phyloP scores from a whole-genome alignment of 2,888 invertebrate species.

The Cerastis rubricosa region DNA sequence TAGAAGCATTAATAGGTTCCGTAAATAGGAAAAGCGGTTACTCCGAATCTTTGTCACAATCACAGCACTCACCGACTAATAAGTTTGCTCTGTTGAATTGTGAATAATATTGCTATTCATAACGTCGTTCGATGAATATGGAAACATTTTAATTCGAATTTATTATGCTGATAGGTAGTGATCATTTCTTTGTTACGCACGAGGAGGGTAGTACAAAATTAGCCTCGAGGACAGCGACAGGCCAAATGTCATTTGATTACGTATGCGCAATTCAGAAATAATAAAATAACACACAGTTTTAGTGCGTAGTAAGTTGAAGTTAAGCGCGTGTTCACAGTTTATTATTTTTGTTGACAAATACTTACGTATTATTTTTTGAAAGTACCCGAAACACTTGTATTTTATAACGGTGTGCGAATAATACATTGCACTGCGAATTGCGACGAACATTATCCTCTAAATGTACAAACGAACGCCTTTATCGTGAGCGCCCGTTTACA shows the following conservation, averaged over 20 bases:
- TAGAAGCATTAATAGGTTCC: conserved; percentile 58
- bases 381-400: conserved; percentile 38
- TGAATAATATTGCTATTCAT: conserved; percentile 24
- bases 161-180: conserved; percentile 24
- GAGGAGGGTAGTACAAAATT: conserved; percentile 43
- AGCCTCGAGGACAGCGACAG: conserved; percentile 47
- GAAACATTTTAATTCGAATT: conserved; percentile 36
- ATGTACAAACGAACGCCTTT: conserved; percentile 53
- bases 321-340: conserved; percentile 5
- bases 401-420: conserved; percentile 37
- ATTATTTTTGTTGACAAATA: conserved; percentile 22
- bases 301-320: conserved; percentile 12
- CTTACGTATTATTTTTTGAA: conserved; percentile 25
- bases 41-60: conserved; percentile 42
- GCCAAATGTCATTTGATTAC: conserved; percentile 47
- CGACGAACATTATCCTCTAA: conserved; percentile 39
- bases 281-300: conserved; percentile 28
- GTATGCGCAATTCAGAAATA: conserved; percentile 36
- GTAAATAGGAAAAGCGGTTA: conserved; percentile 59
- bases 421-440: conserved; percentile 32
- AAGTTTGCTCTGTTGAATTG: conserved; percentile 31
- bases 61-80: conserved; percentile 33
- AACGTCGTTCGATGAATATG: conserved; percentile 44
- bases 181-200: conserved; percentile 26
- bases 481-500: conserved; percentile 64